Evolutionary conservation across 2,797 vertebrate species (phyloP), one percentile per base, ranked within the genome.

Genomic region (Parotocinclus haroldoi): DNA sequence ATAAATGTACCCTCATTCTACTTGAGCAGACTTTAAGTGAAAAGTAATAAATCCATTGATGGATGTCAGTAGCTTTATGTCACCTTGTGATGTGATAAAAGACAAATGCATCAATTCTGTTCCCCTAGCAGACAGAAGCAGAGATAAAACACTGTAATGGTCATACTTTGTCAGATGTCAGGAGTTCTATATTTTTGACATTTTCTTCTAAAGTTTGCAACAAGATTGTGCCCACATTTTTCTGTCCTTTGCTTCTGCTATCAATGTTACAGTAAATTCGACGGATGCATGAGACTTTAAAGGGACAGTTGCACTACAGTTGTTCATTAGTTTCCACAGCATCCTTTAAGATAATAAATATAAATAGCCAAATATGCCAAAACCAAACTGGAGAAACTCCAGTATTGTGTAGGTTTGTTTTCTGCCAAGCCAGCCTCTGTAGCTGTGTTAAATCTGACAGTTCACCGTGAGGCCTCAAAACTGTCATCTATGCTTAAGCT

Each of bases 271-370:
- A 2, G 27, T 27, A 2, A 27, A 27, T 27, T 27, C 27, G n/a
- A n/a, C n/a, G n/a, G n/a, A n/a, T n/a, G n/a, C n/a, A n/a, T n/a
- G n/a, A n/a, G n/a, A n/a, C n/a, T n/a, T n/a, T n/a, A n/a, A n/a
- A n/a, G n/a, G n/a, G n/a, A n/a, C 10, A 42, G 9, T 42, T 42
- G 10, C 40, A 9, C 10, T 8, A 4, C 8, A 42, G 9, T 42
- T 4, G 40, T 71, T 59, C 37, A 60, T 71, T 77, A 58, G 54
- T 51, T 58, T 56, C 63, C 17, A 44, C n/a, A 63, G 65, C 68
- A 71, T 65, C 58, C 70, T 71, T 54, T 69, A 53, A 73, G 67
- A 77, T 69, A 80, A 78, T 72, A 72, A 27, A 27, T 27, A 27
- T 27, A 27, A 27, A 27, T 27, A 27, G 2, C 27, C 2, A 27